These are phyloP conservation scores for Teleogryllus occipitalis DNA, from an alignment of 1,140 invertebrate genomes.

Conservation along the genomic window DNA sequence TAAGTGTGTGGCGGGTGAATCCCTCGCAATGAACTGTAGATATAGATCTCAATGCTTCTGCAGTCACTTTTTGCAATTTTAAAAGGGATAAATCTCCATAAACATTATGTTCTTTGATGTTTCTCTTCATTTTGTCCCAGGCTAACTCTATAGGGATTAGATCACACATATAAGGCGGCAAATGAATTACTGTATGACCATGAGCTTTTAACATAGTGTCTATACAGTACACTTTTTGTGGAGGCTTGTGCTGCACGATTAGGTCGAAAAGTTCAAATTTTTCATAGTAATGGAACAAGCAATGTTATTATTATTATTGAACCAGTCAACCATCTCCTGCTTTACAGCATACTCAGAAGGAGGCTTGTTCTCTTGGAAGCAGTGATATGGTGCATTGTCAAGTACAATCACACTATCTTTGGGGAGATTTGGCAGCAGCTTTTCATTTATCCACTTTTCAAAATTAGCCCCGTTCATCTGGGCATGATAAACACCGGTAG, in stretches of 20 bases:
- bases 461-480: conserved; percentile 29
- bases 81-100: background rate
- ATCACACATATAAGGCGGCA: background rate
- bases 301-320: conserved; percentile 16
- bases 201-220: background rate
- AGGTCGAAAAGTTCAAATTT: background rate
- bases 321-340: conserved; percentile 29
- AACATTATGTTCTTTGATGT: background rate
- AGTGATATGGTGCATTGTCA: conserved; percentile 36
- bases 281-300: background rate
- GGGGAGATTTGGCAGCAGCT: conserved; percentile 31
- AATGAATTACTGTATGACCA: background rate
- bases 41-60: background rate
- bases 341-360: conserved; percentile 27
- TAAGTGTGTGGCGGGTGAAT: background rate
- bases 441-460: conserved; percentile 25
- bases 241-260: no score
- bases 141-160: background rate
- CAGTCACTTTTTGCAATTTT: background rate
- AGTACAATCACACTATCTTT: conserved; percentile 29
- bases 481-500: conserved; percentile 29
- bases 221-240: background rate
- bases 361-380: conserved; percentile 26
- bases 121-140: background rate
- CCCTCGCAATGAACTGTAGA: background rate